Evolutionary conservation across 2,888 invertebrate species (phyloP).

Genomic region (Caenorhabditis macrosperma): DNA sequence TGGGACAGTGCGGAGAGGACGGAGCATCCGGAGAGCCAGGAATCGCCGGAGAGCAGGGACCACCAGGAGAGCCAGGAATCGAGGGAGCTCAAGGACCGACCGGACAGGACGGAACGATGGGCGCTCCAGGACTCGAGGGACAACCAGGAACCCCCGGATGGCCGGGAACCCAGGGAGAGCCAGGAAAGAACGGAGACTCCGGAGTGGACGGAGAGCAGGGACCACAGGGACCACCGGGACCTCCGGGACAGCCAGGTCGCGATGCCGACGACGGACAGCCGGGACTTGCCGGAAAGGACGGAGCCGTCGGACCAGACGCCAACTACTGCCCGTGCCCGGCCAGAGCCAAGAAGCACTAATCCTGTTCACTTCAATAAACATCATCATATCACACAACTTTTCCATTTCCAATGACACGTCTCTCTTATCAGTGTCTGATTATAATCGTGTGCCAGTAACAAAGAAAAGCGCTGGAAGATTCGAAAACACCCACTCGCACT

Average conservation of each 20-base stretch:
- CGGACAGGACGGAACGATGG: conserved; percentile 60
- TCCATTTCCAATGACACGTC: background rate
- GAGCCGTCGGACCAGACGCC: conserved; percentile 66
- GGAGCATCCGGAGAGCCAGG: conserved; percentile 67
- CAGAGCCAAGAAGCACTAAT: conserved; percentile 60
- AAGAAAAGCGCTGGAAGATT: conserved; percentile 17
- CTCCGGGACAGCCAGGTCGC: conserved; percentile 64
- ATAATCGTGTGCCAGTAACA: conserved; percentile 15
- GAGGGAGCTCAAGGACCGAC: conserved; percentile 60
- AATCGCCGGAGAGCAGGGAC: conserved; percentile 60
- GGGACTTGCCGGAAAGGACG: conserved; percentile 65
- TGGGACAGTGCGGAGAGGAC: conserved; percentile 64
- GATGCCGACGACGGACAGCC: conserved; percentile 63
- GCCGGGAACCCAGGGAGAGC: conserved; percentile 67
- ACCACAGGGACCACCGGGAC: conserved; percentile 66
- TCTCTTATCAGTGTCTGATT: conserved; percentile 15
- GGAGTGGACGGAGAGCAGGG: conserved; percentile 64
- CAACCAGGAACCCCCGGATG: conserved; percentile 67
- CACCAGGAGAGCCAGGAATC: conserved; percentile 64
- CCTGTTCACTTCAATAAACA: conserved; percentile 14
- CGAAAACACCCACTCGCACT: conserved; percentile 31
- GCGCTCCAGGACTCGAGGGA: conserved; percentile 65
- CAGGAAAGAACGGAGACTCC: conserved; percentile 66
- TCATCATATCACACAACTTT: background rate
- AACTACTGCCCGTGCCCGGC: conserved; percentile 71